These are phyloP conservation scores for Eira barbara DNA, from an alignment of 2,113 vertebrate genomes.

Conservation along the genomic window DNA sequence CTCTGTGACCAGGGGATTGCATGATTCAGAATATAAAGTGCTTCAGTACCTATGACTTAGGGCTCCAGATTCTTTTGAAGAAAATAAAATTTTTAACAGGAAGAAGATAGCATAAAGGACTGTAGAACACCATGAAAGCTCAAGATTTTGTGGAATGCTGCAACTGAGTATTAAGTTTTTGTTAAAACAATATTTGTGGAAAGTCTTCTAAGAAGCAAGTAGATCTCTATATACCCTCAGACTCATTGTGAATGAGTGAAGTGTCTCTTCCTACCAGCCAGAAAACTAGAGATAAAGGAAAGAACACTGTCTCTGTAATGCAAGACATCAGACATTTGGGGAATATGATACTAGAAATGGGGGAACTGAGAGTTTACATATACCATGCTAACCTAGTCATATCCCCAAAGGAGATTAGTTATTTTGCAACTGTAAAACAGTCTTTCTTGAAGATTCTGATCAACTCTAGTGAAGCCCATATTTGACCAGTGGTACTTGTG, in stretches of 20 bases:
- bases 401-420: neutral
- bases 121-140: neutral
- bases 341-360: neutral
- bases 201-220: neutral
- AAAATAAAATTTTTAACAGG: neutral
- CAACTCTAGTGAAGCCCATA: neutral
- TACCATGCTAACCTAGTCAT: neutral
- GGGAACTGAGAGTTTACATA: neutral
- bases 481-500: neutral
- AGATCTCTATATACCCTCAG: neutral
- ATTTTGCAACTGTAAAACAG: neutral
- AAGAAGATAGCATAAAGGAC: neutral
- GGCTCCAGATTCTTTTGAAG: neutral
- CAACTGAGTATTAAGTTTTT: neutral
- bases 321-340: neutral
- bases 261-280: neutral
- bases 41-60: neutral
- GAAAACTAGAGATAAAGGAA: neutral
- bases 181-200: neutral
- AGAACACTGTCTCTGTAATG: neutral
- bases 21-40: neutral
- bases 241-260: neutral
- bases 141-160: neutral
- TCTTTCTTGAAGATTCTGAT: neutral
- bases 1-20: neutral